Conservation (phyloP, 2,888 invertebrate species). For the Polymixis flavicincta region DNA sequence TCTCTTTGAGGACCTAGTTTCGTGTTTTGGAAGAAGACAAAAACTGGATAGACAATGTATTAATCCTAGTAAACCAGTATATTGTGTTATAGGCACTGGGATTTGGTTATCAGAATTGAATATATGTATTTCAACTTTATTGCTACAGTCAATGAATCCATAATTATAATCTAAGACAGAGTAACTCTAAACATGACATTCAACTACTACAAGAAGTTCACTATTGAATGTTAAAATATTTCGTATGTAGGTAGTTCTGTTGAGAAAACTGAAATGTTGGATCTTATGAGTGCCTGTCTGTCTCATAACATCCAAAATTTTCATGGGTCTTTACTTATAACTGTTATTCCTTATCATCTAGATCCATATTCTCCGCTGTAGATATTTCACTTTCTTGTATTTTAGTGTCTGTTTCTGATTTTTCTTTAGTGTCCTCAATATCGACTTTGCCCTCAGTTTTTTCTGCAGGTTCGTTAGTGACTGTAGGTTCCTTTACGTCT, state of each 20-base stretch:
- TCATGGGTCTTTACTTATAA: conserved; percentile 14
- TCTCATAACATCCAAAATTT: background rate
- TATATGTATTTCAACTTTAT: conserved; percentile 9
- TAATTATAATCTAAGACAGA: conserved; percentile 20
- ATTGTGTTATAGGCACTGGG: background rate
- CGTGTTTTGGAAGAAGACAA: background rate
- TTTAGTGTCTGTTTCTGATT: conserved; percentile 52
- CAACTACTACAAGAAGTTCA: conserved; percentile 9
- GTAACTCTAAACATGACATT: conserved; percentile 22
- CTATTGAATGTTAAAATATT: conserved; percentile 14
- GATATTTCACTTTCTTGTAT: conserved; percentile 69
- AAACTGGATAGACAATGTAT: background rate
- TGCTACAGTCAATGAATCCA: conserved; percentile 17
- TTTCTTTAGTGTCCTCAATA: conserved; percentile 28
- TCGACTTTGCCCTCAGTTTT: conserved; percentile 28
- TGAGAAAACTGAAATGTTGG: background rate
- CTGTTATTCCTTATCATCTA: conserved; percentile 80
- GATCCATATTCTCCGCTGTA: conserved; percentile 79
- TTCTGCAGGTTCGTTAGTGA: conserved; percentile 44
- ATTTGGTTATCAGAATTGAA: conserved; percentile 1
- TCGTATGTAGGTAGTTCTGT: background rate
- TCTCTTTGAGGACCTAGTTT: background rate
- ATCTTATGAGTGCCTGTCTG: background rate
- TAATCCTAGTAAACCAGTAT: background rate
- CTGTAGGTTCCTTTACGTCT: conserved; percentile 26